Conservation (phyloP, 2,888 invertebrate species). For the Cephus pulcher region DNA sequence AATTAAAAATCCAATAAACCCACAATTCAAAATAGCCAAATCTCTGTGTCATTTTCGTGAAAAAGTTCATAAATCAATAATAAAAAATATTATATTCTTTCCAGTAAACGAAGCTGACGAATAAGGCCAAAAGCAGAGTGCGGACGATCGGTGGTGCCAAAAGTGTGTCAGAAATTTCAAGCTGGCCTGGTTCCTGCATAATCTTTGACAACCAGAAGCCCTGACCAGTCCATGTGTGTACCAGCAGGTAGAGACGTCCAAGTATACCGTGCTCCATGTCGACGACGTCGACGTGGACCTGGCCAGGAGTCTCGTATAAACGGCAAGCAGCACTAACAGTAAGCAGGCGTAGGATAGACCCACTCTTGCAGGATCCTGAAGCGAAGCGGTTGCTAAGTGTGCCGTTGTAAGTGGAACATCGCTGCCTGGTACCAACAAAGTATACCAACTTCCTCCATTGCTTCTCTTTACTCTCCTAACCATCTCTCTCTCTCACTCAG, state of each 20-base stretch:
- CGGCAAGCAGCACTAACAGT: constrained; percentile 25
- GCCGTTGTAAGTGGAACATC: constrained; percentile 65
- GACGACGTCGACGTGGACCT: background rate
- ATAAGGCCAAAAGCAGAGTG: background rate
- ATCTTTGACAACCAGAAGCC: constrained; percentile 23
- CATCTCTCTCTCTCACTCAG: constrained; percentile 28
- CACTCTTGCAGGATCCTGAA: constrained; percentile 57
- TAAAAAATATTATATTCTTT: background rate
- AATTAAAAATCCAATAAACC: background rate
- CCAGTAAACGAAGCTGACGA: background rate
- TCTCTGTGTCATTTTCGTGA: no score
- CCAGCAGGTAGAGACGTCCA: background rate
- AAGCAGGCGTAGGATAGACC: constrained; percentile 45
- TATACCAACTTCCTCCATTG: constrained; percentile 60
- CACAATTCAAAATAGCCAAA: background rate
- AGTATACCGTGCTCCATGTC: background rate
- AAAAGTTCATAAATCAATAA: background rate
- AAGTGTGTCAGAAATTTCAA: constrained; percentile 57
- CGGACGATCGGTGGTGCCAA: background rate
- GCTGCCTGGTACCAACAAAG: constrained; percentile 64
- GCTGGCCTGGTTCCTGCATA: constrained; percentile 53
- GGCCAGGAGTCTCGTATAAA: background rate
- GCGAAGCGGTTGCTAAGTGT: constrained; percentile 59
- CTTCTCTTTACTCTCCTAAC: constrained; percentile 34
- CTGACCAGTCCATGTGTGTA: background rate